Conservation (phyloP, 35 echinoderm and acorn worm genomes). For the Amphiura filiformis region DNA sequence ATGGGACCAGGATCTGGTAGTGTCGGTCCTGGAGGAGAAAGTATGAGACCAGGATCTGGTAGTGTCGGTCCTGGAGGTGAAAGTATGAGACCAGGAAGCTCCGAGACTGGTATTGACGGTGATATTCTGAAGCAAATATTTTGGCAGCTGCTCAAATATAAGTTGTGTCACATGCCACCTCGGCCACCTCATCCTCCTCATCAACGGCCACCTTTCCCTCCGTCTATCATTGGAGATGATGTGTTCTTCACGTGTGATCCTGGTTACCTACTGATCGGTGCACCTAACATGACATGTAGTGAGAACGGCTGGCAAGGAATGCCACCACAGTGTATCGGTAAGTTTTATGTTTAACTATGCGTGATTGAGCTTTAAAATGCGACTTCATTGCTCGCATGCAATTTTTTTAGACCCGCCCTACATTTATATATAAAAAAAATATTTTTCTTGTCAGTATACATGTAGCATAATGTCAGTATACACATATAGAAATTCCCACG, state of each 20-base stretch:
- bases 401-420: background rate
- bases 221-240: conserved; percentile 10
- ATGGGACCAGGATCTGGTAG: background rate
- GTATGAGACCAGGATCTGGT: background rate
- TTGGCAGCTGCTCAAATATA: background rate
- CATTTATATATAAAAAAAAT: background rate
- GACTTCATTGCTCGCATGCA: background rate
- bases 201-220: background rate
- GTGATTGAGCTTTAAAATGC: no score
- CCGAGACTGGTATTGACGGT: background rate
- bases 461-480: no score
- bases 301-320: conserved; percentile 21
- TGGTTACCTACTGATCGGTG: conserved; percentile 40
- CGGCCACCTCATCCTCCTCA: background rate
- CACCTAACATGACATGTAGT: conserved; percentile 25
- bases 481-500: no score
- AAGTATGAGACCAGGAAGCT: background rate
- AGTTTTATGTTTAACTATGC: no score
- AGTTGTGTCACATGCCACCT: background rate
- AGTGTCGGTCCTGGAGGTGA: background rate
- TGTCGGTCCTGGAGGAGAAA: background rate
- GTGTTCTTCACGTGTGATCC: conserved; percentile 19
- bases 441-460: background rate
- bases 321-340: conserved; percentile 42
- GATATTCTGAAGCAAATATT: background rate